These are phyloP conservation scores for Danio aesculapii DNA, from an alignment of 2,797 vertebrate species.

Conservation along the genomic window DNA sequence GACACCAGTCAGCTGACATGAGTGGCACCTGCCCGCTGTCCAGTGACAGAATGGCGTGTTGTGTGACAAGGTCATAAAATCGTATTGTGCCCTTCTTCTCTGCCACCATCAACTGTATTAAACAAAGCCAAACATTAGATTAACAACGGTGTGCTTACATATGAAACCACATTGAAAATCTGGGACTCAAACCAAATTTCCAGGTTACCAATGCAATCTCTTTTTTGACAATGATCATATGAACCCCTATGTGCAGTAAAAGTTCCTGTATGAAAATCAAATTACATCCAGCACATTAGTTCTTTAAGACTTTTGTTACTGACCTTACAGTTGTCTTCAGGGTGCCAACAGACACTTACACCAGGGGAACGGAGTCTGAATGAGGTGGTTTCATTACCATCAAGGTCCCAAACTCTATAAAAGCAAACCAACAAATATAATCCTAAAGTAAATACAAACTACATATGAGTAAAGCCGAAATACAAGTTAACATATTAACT, in stretches of 20 bases:
- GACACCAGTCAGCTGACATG: constrained; percentile 97
- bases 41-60: constrained; percentile 94
- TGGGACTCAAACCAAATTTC: neutral
- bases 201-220: no score
- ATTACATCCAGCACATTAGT: neutral
- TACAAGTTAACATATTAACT: neutral
- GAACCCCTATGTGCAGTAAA: no score
- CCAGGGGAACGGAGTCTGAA: constrained; percentile 93
- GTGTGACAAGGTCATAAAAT: constrained; percentile 92
- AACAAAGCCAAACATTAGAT: neutral
- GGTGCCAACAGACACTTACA: constrained; percentile 97
- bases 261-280: no score
- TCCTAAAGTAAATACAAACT: neutral
- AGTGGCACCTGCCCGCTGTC: constrained; percentile 89
- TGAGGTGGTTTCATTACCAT: constrained; percentile 86
- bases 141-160: neutral
- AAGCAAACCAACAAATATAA: neutral
- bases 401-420: constrained; percentile 92
- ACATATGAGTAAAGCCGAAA: neutral
- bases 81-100: constrained; percentile 94
- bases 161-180: neutral
- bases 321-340: constrained; percentile 94
- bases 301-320: neutral
- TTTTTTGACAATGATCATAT: no score
- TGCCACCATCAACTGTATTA: constrained; percentile 91